Conservation (phyloP, 1,140 invertebrate genomes). For the Drosophila orena region DNA sequence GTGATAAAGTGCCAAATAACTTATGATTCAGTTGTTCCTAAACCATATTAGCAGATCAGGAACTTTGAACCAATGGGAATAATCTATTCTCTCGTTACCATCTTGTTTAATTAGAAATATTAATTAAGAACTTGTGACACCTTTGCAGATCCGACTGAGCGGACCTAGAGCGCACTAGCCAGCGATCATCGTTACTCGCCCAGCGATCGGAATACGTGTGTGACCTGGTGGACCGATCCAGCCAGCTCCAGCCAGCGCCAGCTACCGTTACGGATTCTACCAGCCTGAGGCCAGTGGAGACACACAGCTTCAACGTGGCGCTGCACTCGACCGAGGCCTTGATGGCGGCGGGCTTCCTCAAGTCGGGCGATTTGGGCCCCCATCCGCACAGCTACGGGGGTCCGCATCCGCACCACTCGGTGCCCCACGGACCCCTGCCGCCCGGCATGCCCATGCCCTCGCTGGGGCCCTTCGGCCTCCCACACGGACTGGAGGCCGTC, state of each 20-base stretch:
- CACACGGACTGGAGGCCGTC: constrained; percentile 85
- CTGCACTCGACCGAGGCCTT: constrained; percentile 85
- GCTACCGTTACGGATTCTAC: constrained; percentile 1
- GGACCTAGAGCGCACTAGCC: neutral
- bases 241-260: neutral
- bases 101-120: too few species aligned
- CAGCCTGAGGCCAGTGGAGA: constrained; percentile 29
- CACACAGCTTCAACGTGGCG: constrained; percentile 80
- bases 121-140: neutral
- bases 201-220: neutral
- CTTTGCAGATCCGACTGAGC: neutral
- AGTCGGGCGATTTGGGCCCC: constrained; percentile 81
- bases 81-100: too few species aligned
- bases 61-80: too few species aligned
- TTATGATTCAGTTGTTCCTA: too few species aligned
- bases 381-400: constrained; percentile 84
- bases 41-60: too few species aligned
- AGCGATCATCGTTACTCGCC: neutral
- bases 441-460: constrained; percentile 85
- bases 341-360: constrained; percentile 84
- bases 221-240: neutral
- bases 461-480: constrained; percentile 85
- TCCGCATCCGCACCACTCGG: constrained; percentile 83
- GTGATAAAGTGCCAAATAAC: too few species aligned
- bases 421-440: constrained; percentile 82